phyloP scores from a whole-genome alignment of 2,888 invertebrate genomes.

The Brachynemurus nebulosus region DNA sequence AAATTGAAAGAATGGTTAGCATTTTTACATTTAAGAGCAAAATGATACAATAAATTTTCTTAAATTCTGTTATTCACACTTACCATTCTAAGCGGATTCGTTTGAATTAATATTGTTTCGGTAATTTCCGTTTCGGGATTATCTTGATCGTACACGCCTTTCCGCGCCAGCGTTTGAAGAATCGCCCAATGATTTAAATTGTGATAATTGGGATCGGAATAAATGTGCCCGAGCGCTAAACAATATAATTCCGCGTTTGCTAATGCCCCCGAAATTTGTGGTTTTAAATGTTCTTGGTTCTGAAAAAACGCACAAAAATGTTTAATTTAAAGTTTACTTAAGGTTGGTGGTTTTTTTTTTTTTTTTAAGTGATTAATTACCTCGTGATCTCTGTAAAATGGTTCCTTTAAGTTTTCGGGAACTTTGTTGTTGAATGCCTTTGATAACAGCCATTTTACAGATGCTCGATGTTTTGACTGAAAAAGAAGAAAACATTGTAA shows the following conservation, averaged over 20 bases:
- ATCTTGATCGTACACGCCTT: slow-evolving; percentile 77
- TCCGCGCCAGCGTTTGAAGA: slow-evolving; percentile 81
- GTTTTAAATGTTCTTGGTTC: slow-evolving; percentile 89
- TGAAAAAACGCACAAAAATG: slow-evolving; percentile 30
- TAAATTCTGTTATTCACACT: too few species aligned
- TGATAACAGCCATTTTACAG: slow-evolving; percentile 90
- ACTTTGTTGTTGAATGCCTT: slow-evolving; percentile 93
- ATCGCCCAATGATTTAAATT: slow-evolving; percentile 92
- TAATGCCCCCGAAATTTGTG: slow-evolving; percentile 77
- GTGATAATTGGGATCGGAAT: slow-evolving; percentile 92
- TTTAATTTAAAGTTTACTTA: too few species aligned
- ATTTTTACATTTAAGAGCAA: too few species aligned
- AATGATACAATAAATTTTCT: too few species aligned
- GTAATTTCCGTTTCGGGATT: slow-evolving; percentile 79
- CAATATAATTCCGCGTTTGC: slow-evolving; percentile 93
- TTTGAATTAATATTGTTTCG: slow-evolving; percentile 91
- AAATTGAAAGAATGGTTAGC: too few species aligned
- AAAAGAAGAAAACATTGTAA: too few species aligned
- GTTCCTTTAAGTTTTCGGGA: slow-evolving; percentile 84
- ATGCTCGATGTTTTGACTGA: slow-evolving; percentile 91
- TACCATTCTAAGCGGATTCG: slow-evolving; percentile 90
- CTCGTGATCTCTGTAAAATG: slow-evolving; percentile 91
- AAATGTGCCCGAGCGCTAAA: slow-evolving; percentile 85
- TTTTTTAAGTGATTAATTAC: slow-evolving; percentile 34
- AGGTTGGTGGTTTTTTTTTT: too few species aligned